Base-by-base conservation (phyloP, 1,140 invertebrate genomes). In the Steinernema khuongi region DNA sequence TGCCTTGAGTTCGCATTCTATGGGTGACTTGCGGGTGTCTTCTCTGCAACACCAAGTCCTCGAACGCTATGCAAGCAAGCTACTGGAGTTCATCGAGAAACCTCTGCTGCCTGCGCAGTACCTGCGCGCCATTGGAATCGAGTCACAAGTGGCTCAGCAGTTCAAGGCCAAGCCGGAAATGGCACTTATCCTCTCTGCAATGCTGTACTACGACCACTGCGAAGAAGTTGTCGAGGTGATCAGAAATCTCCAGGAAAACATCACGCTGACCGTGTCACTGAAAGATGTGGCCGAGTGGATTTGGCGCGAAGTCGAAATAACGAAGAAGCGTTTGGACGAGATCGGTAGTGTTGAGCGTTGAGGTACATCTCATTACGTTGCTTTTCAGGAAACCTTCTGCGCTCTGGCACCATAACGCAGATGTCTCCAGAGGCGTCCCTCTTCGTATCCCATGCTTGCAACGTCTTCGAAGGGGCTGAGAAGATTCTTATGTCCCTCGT, bases 241-340 rank as follows among this genome's bases (percentile, higher is more conserved):
- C 50, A 26, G 26, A 2, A 60, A 60, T 22, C 50, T 60, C 50
- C 14, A 60, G 50, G 50, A 60, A 26, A n/a, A 14, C 11, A 11
- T 60, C 14, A 60, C 50, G 11, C 22, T 4, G 4, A 60, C 11
- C 7, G 7, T 60, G 50, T 17, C 50, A 11, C 19, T 60, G 50
- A 60, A 60, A 26, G 50, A 60, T 26, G 22, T 60, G 14, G 50
- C 50, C 14, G 50, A 60, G 19, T 60, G 50, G 50, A 26, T 60
- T 7, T 60, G 50, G 50, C 50, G 50, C 50, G 50, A 60, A 26
- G 50, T 60, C 4, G 50, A 60, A 26, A 14, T 60, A 22, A 60
- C 50, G 7, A 60, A 60, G 50, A 60, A 60, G 50, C 50, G 50
- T 7, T 22, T 60, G 50, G 50, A 60, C 26, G 50, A 60, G 50